Evolutionary conservation across 64 coral and sea anemone species (phyloP).

Genomic region (Hydrozoanthus tunicans): DNA sequence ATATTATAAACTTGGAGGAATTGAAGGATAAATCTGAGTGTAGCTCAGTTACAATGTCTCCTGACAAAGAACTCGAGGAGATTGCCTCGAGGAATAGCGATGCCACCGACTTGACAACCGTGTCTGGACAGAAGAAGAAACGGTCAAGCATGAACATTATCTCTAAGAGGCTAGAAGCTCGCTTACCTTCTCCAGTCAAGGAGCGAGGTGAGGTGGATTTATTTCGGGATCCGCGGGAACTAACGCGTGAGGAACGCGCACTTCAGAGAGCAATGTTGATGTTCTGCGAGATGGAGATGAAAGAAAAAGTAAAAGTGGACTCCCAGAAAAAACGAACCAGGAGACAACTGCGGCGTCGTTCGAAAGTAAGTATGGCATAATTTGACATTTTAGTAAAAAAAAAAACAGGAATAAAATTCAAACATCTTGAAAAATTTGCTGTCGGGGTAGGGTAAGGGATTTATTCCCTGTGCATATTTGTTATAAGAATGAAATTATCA

Average conservation of each 20-base stretch:
- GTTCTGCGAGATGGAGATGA: conserved; percentile 98
- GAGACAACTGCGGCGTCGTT: conserved; percentile 54
- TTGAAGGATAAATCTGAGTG: neutral
- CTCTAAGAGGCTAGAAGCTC: conserved; percentile 58
- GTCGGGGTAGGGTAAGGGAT: too few relatives aligned
- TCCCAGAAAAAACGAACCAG: conserved; percentile 55
- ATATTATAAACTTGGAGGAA: neutral
- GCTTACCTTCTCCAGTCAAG: conserved; percentile 82
- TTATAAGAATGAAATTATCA: too few relatives aligned
- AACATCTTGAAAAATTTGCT: too few relatives aligned
- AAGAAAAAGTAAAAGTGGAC: conserved; percentile 70
- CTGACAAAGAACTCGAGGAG: conserved; percentile 18
- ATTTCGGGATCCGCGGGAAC: conserved; percentile 88
- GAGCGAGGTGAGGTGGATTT: conserved; percentile 71
- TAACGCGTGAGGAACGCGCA: conserved; percentile 96
- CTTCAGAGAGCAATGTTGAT: conserved; percentile 93
- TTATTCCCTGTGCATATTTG: too few relatives aligned
- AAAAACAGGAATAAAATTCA: too few relatives aligned
- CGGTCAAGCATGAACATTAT: conserved; percentile 34
- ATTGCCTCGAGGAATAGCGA: conserved; percentile 15
- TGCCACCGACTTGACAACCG: neutral
- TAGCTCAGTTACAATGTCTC: conserved; percentile 13
- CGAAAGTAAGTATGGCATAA: conserved; percentile 38
- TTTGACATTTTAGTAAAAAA: too few relatives aligned
- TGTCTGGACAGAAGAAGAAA: neutral